Base-by-base conservation (phyloP, 2,113 vertebrate genomes). In the Syngnathus typhle region DNA sequence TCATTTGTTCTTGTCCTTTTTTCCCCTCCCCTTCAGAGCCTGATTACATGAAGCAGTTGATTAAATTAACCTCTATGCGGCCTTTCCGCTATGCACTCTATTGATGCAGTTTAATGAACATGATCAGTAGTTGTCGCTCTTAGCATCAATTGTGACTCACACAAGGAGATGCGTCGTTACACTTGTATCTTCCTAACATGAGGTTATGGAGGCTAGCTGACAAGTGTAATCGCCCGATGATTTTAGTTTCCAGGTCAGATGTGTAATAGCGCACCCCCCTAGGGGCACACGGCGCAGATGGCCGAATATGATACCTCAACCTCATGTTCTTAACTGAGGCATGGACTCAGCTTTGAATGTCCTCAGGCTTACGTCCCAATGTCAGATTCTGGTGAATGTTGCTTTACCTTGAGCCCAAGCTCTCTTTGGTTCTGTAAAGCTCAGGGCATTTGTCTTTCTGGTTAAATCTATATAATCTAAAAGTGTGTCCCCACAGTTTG, bases 211-310 rank as follows among this genome's bases (percentile, higher is more conserved):
- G 66, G 43, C 4, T 21, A 10, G 16, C 21, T 52, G 51, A 52
- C 19, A 52, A n/a, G n/a, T 9, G 7, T 55, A 7, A 69, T 67
- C 62, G 70, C 71, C 62, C 68, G n/a, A 55, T 16, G 3, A 5
- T 36, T 68, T 47, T 16, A 16, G 16, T 47, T 47, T 70, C 16
- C 16, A 58, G 65, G 68, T 74, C 61, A 74, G 55, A 74, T 69
- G 44, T 54, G 60, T 54, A 60, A n/a, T 36, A 47, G 7, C 23
- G 1, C 54, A 43, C 9, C 67, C 43, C 51, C 15, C 39, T 60
- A 9, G 51, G 27, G 36, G 43, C 55, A 43, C 38, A 63, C 38
- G 27, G 55, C 60, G 21, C 58, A 69, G 65, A 70, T 65, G 44
- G n/a, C 18, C 10, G 23, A 56, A 72, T 36, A 62, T 15, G 37